Base-by-base conservation (phyloP, 2,113 vertebrate species). In the Callipepla californica region DNA sequence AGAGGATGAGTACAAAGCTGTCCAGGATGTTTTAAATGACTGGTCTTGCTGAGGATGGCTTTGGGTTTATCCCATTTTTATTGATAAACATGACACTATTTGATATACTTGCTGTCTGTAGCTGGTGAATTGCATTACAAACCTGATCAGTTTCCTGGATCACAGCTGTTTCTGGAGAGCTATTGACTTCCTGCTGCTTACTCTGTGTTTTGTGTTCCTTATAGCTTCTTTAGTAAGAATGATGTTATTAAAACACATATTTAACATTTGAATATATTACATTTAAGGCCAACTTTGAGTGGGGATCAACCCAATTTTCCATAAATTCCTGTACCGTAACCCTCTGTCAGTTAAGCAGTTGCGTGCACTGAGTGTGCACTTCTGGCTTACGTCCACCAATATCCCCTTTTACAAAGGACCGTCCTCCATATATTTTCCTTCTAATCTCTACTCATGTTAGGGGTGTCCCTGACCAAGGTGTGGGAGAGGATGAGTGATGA, bases 21-120 rank as follows among this genome's bases (percentile, higher is more conserved):
- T 47, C 5, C 42, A 57, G 44, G 7, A 61, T 67, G 26, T 13
- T 62, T 65, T 42, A 8, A 4, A 2, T 57, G 42, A 15, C 45
- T 53, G 70, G 16, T 32, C 36, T 57, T 7, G 26, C 0, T 5
- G 25, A 6, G 2, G 3, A 3, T 45, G n/a, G 5, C 2, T 2
- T 59, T 58, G 26, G 22, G 15, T 32, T 58, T 26, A 44, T 7
- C 11, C 34, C 36, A 53, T 16, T 0, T 6, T 6, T 19, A 10
- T 5, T 17, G 18, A 36, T 26, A 26, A 45, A 5, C 3, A 2
- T 5, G 66, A 5, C 17, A n/a, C 2, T 47, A 7, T 4, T 22
- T 25, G 48, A 34, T 11, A 5, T 10, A 5, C 13, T 32, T 62
- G 45, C 8, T 50, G 9, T 1, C 23, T 20, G 13, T 68, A 57